Evolutionary conservation across 2,113 vertebrate species (phyloP), one percentile per base, ranked within the genome.

Genomic region (Pterocles orientalis): DNA sequence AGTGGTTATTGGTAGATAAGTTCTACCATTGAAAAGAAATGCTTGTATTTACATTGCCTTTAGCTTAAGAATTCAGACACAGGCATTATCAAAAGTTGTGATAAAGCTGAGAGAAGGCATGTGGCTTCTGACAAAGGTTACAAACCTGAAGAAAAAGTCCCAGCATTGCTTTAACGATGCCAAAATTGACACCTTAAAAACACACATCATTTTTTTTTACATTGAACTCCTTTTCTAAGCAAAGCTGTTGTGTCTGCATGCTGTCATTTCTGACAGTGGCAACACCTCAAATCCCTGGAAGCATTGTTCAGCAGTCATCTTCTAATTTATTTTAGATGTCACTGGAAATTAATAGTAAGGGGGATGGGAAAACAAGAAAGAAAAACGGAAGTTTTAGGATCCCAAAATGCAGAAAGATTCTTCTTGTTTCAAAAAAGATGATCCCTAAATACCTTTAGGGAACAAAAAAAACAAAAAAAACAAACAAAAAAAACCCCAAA

Each of bases 241-340:
- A 92, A 73, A 77, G 12, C 18, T 87, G 72, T 64, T 82, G 36
- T 66, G 51, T 92, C 91, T 97, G 80, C 57, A 43, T 48, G 34
- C 36, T 96, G 82, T 91, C 78, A 87, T 88, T 96, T 90, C 76
- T 97, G 82, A 92, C 90, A 95, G 53, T n/a, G 53, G 57, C 24
- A 94, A 78, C 62, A 85, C 36, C 79, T 89, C 33, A 69, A 18
- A 89, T 72, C 47, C 14, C 64, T 77, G 64, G 58, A 81, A 96
- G 39, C 26, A 71, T 92, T 96, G 84, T 86, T 94, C 81, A 85
- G 36, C 25, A 94, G 33, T 87, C 51, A 73, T 70, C 29, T 82
- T 78, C 34, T 89, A 61, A 76, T 64, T 86, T 76, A 31, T 92
- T 86, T 90, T 47, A 88, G 86, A 86, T 86, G 50, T 75, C 76